Conservation (phyloP, 2,888 invertebrate species). For the Vandiemenella viatica region DNA sequence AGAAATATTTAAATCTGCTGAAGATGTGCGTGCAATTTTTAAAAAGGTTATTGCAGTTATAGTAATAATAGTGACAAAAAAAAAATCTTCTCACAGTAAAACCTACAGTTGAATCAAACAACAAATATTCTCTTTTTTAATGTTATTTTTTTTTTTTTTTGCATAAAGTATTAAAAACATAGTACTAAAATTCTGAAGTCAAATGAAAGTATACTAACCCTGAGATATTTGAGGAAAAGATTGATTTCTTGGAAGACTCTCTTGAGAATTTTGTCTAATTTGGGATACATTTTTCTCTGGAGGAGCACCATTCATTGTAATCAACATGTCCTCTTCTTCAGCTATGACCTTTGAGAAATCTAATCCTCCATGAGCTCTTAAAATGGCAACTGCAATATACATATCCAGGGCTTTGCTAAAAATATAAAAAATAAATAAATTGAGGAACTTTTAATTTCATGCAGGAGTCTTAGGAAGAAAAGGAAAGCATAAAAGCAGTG, state of each 20-base stretch:
- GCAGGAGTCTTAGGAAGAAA: too few relatives aligned
- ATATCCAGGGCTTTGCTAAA: constrained; percentile 82
- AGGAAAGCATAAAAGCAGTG: too few relatives aligned
- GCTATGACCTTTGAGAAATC: constrained; percentile 41
- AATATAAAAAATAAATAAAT: constrained; percentile 5
- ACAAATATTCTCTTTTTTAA: too few relatives aligned
- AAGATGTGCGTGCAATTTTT: too few relatives aligned
- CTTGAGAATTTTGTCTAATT: constrained; percentile 23
- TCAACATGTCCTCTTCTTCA: constrained; percentile 23
- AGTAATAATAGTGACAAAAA: too few relatives aligned
- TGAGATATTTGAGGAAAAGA: constrained; percentile 48
- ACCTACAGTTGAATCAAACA: too few relatives aligned
- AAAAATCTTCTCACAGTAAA: too few relatives aligned
- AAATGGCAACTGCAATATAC: constrained; percentile 79
- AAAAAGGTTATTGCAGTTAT: too few relatives aligned
- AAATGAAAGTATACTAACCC: constrained; percentile 28
- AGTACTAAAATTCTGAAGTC: neutral
- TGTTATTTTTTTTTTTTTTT: too few relatives aligned
- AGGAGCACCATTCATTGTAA: constrained; percentile 16
- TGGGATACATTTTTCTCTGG: constrained; percentile 19
- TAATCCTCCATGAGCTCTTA: constrained; percentile 76
- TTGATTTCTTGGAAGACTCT: constrained; percentile 35
- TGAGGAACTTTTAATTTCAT: neutral
- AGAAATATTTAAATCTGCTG: too few relatives aligned
- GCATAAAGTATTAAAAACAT: neutral